Evolutionary conservation across 2,113 vertebrate species (phyloP).

Genomic region (Poecile atricapillus): DNA sequence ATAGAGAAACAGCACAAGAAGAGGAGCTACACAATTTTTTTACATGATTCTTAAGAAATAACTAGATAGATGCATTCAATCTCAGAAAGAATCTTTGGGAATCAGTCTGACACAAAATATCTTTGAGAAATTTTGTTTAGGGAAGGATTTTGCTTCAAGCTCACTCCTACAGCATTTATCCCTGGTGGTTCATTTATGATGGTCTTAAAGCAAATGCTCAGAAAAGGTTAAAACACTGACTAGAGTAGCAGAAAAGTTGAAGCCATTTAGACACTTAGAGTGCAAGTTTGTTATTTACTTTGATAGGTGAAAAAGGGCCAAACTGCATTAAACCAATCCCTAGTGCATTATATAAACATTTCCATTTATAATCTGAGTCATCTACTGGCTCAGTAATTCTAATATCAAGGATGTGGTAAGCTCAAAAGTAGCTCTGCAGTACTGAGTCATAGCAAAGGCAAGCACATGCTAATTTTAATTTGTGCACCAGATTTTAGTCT

Average conservation of each 20-base stretch:
- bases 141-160: conserved; percentile 37
- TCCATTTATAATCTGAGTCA: not conserved
- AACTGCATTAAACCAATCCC: not conserved
- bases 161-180: not conserved
- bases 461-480: not conserved
- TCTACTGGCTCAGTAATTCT: not conserved
- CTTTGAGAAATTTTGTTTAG: not conserved
- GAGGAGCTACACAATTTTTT: not conserved
- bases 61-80: not conserved
- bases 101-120: conserved; percentile 51
- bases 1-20: conserved; percentile 2
- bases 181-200: conserved; percentile 7
- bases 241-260: not conserved
- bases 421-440: not conserved
- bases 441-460: not conserved
- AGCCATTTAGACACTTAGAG: not conserved
- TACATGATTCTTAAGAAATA: conserved; percentile 16
- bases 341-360: not conserved
- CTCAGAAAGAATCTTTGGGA: conserved; percentile 13
- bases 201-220: conserved; percentile 25
- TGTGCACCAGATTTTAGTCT: not conserved
- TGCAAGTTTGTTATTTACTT: not conserved
- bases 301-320: not conserved
- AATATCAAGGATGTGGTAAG: not conserved
- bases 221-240: conserved; percentile 16